Conservation (phyloP, 1,140 invertebrate genomes). For the Liolophura sinensis region DNA sequence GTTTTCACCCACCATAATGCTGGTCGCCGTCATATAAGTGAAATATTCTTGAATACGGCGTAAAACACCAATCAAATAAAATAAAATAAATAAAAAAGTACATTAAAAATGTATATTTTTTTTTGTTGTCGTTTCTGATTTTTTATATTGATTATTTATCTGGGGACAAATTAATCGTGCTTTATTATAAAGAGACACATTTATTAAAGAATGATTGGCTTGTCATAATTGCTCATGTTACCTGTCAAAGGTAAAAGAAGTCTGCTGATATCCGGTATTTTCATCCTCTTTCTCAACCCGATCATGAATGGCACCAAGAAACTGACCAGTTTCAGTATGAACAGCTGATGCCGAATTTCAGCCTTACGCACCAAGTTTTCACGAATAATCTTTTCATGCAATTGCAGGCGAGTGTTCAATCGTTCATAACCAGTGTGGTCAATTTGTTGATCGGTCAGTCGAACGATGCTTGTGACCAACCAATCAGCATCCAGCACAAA, state of each 20-base stretch:
- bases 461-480: constrained; percentile 46
- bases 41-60: too few species aligned
- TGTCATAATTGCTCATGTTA: constrained; percentile 16
- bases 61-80: too few species aligned
- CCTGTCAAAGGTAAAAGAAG: constrained; percentile 48
- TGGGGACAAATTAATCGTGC: too few species aligned
- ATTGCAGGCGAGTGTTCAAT: constrained; percentile 51
- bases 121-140: neutral
- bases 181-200: too few species aligned
- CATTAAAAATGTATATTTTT: too few species aligned
- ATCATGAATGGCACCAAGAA: constrained; percentile 56
- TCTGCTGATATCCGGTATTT: constrained; percentile 51
- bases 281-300: constrained; percentile 57
- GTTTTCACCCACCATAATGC: too few species aligned
- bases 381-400: constrained; percentile 49
- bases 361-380: constrained; percentile 41
- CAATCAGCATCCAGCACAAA: constrained; percentile 51
- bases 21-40: too few species aligned
- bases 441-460: constrained; percentile 44
- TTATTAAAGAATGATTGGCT: too few species aligned
- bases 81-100: too few species aligned
- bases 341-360: constrained; percentile 45
- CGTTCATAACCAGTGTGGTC: constrained; percentile 51
- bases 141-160: constrained; percentile 1
- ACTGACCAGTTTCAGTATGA: constrained; percentile 51